phyloP scores from a whole-genome alignment of 2,888 invertebrate genomes.

The Drosophila ustulata region DNA sequence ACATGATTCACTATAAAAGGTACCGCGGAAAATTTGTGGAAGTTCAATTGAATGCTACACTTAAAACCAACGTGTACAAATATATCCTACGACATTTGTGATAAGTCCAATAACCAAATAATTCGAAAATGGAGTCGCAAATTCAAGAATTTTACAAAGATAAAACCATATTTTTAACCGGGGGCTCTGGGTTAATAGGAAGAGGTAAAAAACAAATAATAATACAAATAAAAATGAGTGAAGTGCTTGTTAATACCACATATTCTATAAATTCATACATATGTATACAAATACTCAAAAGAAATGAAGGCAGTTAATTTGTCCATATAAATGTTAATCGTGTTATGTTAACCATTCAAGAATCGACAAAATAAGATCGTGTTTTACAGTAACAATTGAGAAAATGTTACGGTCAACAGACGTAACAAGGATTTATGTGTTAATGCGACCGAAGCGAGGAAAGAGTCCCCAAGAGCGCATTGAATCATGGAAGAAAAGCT shows the following conservation, averaged over 20 bases:
- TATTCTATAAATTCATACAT: no score
- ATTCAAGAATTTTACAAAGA: conserved; percentile 87
- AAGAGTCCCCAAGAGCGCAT: conserved; percentile 88
- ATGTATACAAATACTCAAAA: no score
- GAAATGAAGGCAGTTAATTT: no score
- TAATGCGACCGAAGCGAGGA: conserved; percentile 87
- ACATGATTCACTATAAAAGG: no score
- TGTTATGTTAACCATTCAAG: no score
- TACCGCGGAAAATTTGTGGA: no score
- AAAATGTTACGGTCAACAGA: conserved; percentile 85
- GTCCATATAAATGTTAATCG: no score
- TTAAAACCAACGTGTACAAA: no score
- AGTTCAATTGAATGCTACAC: no score
- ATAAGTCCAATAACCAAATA: background rate
- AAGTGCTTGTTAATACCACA: no score
- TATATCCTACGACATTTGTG: no score
- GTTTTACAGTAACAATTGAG: conserved; percentile 51
- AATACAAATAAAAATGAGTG: no score
- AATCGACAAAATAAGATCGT: background rate
- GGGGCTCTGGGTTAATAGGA: conserved; percentile 86
- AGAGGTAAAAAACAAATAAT: conserved; percentile 70
- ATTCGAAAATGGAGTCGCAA: conserved; percentile 58
- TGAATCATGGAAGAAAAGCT: conserved; percentile 89
- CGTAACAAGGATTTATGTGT: conserved; percentile 86
- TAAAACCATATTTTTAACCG: conserved; percentile 87